Base-by-base conservation (phyloP, 2,113 vertebrate species). In the Passer domesticus region DNA sequence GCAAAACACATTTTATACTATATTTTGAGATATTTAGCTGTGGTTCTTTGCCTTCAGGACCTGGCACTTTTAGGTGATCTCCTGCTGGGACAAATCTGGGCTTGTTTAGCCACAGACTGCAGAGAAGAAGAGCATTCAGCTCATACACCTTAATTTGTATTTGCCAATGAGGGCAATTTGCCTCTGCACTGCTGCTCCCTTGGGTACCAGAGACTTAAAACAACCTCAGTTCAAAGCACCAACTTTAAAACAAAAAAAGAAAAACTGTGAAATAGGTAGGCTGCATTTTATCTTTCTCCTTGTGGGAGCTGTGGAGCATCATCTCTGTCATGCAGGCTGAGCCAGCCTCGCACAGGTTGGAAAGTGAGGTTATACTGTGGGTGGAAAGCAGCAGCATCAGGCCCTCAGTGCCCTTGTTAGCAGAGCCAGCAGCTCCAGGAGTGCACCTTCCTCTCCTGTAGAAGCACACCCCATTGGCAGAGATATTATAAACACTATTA, bases 361-460 rank as follows among this genome's bases (percentile, higher is more conserved):
- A 13, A 52, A 52, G 17, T 2, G 47, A 39, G 8, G 7, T 24
- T 39, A 6, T 59, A 13, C 15, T 52, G 50, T 5, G 15, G n/a
- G 24, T 23, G 72, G 41, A 22, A 52, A 62, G 37, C 72, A 88
- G 89, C 53, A 81, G 52, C n/a, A 81, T 37, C 12, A 46, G 46
- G 13, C 50, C 17, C 2, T 2, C 43, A 25, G 39, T 4, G 46
- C 31, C 23, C 28, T 13, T 5, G 1, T 13, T 18, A 22, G 3
- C n/a, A 30, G 25, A 62, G 52, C 7, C 68, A 60, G 25, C 2
- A 15, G 60, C 39, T 60, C 39, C 56, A 67, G 49, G 50, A 30
- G 13, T 2, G 31, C 21, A 0, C 1, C 0, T 4, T 37, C 43
- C 41, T 41, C 55, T 60, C 39, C 52, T n/a, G 0, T 0, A 18